phyloP scores from a whole-genome alignment of 1,140 invertebrate species.

The Drosophila yakuba region DNA sequence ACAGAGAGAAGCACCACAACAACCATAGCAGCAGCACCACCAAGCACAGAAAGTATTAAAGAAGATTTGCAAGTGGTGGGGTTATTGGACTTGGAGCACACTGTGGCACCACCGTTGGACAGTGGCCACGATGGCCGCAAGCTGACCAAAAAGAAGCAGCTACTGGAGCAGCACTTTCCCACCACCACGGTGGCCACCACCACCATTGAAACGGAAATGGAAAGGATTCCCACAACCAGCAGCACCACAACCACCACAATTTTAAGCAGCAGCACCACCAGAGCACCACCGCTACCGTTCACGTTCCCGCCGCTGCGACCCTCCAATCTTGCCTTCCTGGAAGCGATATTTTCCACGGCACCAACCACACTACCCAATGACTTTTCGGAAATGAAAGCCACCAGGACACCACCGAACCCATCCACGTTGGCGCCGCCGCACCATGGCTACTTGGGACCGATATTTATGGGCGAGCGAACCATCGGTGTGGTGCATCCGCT shows the following conservation, averaged over 20 bases:
- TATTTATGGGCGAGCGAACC: conserved; percentile 77
- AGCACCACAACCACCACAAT: conserved; percentile 5
- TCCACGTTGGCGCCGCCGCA: conserved; percentile 35
- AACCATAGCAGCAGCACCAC: neutral
- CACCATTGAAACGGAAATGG: conserved; percentile 34
- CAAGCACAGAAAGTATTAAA: neutral
- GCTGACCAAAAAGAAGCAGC: conserved; percentile 76
- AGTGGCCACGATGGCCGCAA: conserved; percentile 78
- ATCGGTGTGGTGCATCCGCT: conserved; percentile 63
- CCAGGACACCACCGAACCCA: neutral
- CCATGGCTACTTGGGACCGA: conserved; percentile 77
- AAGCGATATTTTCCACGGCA: too few relatives aligned
- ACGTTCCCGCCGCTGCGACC: conserved; percentile 19
- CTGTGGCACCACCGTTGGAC: conserved; percentile 45
- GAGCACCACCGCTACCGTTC: neutral
- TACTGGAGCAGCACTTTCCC: conserved; percentile 72
- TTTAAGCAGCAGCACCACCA: neutral
- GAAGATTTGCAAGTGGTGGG: conserved; percentile 42
- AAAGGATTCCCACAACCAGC: conserved; percentile 10
- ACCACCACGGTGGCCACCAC: conserved; percentile 11
- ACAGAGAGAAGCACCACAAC: neutral
- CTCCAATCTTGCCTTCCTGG: too few relatives aligned
- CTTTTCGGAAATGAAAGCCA: too few relatives aligned
- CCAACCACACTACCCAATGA: too few relatives aligned
- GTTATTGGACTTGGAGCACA: conserved; percentile 69